Percentiles rank a stretch among this genome's conserved stretches.
Evolutionary conservation across 2,797 vertebrate species (phyloP).

Genomic region (Coranthus polyacanthus): DNA sequence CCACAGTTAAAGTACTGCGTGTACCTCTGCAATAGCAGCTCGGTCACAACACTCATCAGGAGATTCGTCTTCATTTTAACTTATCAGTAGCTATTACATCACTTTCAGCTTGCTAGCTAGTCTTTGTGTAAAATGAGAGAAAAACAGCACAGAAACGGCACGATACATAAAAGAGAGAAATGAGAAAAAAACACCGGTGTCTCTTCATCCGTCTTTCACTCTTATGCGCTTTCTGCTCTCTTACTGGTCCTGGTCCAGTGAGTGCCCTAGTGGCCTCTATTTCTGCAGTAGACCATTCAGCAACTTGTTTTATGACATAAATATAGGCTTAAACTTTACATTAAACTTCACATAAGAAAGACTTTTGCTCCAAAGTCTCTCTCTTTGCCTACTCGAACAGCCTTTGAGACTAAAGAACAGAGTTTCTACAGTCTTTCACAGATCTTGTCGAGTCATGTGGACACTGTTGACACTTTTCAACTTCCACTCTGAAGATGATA

Average conservation of each 20-base stretch:
- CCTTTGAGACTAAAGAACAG: not conserved
- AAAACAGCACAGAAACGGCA: not conserved
- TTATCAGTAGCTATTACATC: constrained; percentile 34
- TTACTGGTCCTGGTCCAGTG: constrained; percentile 32
- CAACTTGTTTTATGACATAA: constrained; percentile 56
- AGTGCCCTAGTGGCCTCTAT: constrained; percentile 39
- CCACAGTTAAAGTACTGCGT: constrained; percentile 19
- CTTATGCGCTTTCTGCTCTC: constrained; percentile 32
- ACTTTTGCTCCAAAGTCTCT: constrained; percentile 6
- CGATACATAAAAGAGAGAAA: not conserved
- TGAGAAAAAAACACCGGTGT: constrained; percentile 10
- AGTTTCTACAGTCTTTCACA: no score
- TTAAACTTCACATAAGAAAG: constrained; percentile 59
- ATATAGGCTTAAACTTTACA: constrained; percentile 52
- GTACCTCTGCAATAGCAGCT: constrained; percentile 31
- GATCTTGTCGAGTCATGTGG: no score
- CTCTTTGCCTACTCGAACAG: constrained; percentile 17
- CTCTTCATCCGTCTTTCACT: constrained; percentile 10
- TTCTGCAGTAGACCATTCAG: no score
- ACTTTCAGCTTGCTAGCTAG: constrained; percentile 5
- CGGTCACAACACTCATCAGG: constrained; percentile 38
- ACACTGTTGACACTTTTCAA: no score
- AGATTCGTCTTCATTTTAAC: constrained; percentile 31
- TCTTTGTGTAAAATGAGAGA: no score
- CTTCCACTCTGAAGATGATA: no score